Conservation (phyloP, 2,797 vertebrate species). For the Oreochromis mossambicus region DNA sequence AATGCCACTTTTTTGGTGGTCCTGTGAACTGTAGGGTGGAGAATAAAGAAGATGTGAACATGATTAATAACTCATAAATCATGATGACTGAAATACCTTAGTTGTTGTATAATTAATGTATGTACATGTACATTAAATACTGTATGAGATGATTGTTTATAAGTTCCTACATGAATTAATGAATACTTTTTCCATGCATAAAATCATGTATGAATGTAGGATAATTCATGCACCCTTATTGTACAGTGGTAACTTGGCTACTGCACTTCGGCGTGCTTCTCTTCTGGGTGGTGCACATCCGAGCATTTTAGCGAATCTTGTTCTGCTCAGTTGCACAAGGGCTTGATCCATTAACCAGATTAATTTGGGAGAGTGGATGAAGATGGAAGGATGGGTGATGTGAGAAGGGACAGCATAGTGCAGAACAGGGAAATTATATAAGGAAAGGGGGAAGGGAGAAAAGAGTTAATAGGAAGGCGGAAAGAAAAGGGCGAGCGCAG, state of each 20-base stretch:
- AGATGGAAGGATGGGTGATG: constrained; percentile 18
- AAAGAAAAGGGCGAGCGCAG: neutral
- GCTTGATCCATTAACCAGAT: constrained; percentile 54
- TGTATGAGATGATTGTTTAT: neutral
- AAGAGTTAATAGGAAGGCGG: neutral
- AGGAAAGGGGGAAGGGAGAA: neutral
- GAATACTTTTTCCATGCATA: neutral
- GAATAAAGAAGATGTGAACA: neutral
- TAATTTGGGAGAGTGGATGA: constrained; percentile 39
- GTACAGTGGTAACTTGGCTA: neutral
- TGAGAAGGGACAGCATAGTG: neutral
- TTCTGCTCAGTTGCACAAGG: constrained; percentile 38
- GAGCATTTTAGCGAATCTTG: constrained; percentile 6
- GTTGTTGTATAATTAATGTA: neutral
- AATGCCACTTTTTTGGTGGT: neutral
- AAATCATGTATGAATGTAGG: neutral
- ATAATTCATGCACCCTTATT: neutral
- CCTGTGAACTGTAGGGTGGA: neutral
- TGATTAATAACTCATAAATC: neutral
- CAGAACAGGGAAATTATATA: neutral
- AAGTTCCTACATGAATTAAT: neutral
- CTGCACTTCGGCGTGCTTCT: neutral
- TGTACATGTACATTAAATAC: neutral
- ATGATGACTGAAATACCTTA: neutral
- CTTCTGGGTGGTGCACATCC: constrained; percentile 8